phyloP scores from a whole-genome alignment of 35 echinoderm and acorn worm genomes.

The Acanthaster planci region DNA sequence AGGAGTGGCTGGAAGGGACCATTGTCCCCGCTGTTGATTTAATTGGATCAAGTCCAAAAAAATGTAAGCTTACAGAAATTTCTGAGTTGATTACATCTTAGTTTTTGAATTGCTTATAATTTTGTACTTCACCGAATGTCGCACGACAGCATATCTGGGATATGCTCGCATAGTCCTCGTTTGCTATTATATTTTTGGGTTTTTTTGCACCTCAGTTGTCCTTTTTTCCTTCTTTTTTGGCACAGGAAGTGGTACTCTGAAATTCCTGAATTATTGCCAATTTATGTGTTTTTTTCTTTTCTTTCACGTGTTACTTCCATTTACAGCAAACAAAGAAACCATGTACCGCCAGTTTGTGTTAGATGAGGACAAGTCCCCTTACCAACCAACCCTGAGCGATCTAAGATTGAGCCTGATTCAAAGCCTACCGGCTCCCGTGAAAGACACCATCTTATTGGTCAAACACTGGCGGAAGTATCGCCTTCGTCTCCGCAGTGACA shows the following conservation, averaged over 20 bases:
- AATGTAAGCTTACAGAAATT: not conserved
- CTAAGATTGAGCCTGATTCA: not conserved
- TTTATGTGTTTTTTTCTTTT: too few species aligned
- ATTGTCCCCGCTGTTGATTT: not conserved
- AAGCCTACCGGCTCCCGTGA: not conserved
- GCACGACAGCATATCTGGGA: too few species aligned
- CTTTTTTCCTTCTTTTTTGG: too few species aligned
- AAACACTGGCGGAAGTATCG: not conserved
- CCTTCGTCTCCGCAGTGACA: not conserved
- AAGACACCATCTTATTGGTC: not conserved
- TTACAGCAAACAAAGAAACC: not conserved
- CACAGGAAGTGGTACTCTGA: too few species aligned
- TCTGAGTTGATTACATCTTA: too few species aligned
- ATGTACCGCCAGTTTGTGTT: slow-evolving; percentile 13
- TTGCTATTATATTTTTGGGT: too few species aligned
- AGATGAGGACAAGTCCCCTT: not conserved
- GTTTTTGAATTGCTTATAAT: too few species aligned
- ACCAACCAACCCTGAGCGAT: not conserved
- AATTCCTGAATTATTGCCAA: too few species aligned
- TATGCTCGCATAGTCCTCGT: too few species aligned
- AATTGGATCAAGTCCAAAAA: not conserved
- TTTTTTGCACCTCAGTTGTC: too few species aligned
- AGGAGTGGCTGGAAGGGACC: not conserved
- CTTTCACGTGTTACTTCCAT: too few species aligned
- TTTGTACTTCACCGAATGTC: too few species aligned